Percentiles rank a stretch among this genome's conserved stretches.
Evolutionary conservation across 2,113 vertebrate species (phyloP).

Genomic region (Phrynosoma blainvillii): DNA sequence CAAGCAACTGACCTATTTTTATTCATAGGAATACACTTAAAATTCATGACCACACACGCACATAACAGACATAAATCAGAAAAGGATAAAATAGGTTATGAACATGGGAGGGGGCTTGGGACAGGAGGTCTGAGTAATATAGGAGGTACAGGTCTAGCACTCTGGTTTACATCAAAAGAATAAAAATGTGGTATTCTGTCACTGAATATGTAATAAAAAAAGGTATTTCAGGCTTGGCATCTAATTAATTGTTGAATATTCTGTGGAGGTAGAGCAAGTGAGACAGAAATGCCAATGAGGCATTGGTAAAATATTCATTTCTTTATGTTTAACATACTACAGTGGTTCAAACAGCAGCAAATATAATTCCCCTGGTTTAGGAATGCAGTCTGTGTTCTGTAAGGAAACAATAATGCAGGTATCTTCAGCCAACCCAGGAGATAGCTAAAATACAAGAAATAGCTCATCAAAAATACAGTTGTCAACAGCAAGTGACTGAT

Average conservation of each 20-base stretch:
- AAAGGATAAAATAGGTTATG: constrained; percentile 60
- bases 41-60: constrained; percentile 61
- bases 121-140: constrained; percentile 27
- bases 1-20: constrained; percentile 69
- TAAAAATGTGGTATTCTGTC: constrained; percentile 63
- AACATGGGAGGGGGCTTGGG: constrained; percentile 46
- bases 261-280: constrained; percentile 40
- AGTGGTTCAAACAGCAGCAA: constrained; percentile 43
- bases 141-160: constrained; percentile 44
- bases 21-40: constrained; percentile 58
- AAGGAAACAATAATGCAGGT: constrained; percentile 40
- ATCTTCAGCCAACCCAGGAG: constrained; percentile 33
- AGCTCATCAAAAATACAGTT: constrained; percentile 57
- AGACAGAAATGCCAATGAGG: constrained; percentile 18
- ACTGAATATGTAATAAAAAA: constrained; percentile 66
- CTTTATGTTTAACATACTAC: constrained; percentile 57
- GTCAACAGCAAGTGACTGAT: neutral
- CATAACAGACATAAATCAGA: constrained; percentile 63
- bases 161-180: constrained; percentile 68
- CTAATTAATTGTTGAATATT: constrained; percentile 68
- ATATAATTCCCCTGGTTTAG: constrained; percentile 51
- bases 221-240: constrained; percentile 57
- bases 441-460: constrained; percentile 41
- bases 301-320: constrained; percentile 50
- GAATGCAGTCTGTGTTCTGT: constrained; percentile 51